Percentiles rank a stretch among this genome's conserved stretches.
phyloP scores from a whole-genome alignment of 2,797 vertebrate species.

The Corythornis leucogaster region DNA sequence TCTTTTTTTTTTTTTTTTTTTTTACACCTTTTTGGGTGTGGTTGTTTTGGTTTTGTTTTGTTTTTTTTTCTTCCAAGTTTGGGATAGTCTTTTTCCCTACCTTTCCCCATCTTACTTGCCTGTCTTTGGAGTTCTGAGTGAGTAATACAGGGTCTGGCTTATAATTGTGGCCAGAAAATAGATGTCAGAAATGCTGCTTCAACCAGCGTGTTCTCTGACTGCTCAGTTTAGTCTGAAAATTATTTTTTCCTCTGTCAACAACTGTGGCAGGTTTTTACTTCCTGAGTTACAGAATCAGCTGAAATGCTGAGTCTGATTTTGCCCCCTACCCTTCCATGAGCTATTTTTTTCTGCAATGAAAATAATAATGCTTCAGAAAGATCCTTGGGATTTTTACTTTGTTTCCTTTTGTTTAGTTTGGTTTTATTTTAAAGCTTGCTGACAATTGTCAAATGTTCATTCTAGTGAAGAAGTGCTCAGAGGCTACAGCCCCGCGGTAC shows the following conservation, averaged over 20 bases:
- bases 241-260: not conserved
- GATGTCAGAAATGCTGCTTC: not conserved
- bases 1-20: not conserved
- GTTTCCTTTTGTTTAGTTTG: conserved; percentile 37
- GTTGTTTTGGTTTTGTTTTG: too few relatives aligned
- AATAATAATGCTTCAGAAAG: conserved; percentile 33
- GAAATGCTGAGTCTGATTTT: conserved; percentile 5
- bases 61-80: not conserved
- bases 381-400: not conserved
- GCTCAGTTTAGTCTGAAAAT: not conserved
- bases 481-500: not conserved
- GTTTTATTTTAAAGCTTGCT: conserved; percentile 55
- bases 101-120: not conserved
- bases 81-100: fast-evolving
- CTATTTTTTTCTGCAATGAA: not conserved
- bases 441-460: conserved; percentile 48
- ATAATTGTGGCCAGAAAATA: not conserved
- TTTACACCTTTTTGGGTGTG: not conserved
- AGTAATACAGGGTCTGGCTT: not conserved
- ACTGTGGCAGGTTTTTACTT: conserved; percentile 16
- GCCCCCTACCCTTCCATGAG: not conserved
- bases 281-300: not conserved
- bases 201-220: not conserved
- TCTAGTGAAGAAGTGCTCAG: conserved; percentile 8
- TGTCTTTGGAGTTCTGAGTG: not conserved